Percentiles rank a stretch among this genome's conserved stretches.
These are phyloP conservation scores for Echinarachnius parma DNA, from an alignment of 53 echinoderm and acorn worm species.

Conservation along the genomic window DNA sequence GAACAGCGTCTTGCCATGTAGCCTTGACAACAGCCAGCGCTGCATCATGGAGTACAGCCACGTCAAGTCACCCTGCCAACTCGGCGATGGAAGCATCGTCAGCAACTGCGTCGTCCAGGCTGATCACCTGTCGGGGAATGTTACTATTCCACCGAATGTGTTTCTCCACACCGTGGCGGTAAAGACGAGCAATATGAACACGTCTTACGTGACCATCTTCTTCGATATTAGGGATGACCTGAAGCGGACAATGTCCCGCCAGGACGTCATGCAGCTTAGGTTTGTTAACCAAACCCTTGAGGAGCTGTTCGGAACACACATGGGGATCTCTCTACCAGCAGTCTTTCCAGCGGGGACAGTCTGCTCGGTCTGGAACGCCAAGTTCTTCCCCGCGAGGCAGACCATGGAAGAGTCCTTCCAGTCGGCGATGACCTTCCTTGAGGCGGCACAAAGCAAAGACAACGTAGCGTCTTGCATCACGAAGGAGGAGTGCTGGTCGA, in stretches of 20 bases:
- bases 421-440: constrained; percentile 49
- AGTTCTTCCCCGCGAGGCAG: constrained; percentile 58
- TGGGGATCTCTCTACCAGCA: background rate
- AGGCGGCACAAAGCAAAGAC: background rate
- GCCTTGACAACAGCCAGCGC: constrained; percentile 36
- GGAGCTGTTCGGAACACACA: constrained; percentile 46
- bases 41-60: constrained; percentile 73
- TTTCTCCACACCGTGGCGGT: constrained; percentile 81
- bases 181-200: constrained; percentile 9
- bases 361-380: constrained; percentile 77
- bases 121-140: background rate
- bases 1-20: constrained; percentile 49
- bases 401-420: constrained; percentile 74
- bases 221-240: constrained; percentile 74
- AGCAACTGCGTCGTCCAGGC: constrained; percentile 63
- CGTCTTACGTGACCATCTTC: constrained; percentile 65
- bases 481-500: constrained; percentile 57
- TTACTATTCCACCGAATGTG: constrained; percentile 53
- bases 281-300: constrained; percentile 60
- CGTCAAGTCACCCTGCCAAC: constrained; percentile 36
- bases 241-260: constrained; percentile 46
- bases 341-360: constrained; percentile 43
- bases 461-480: background rate
- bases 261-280: constrained; percentile 30
- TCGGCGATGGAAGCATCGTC: constrained; percentile 62